Percentiles rank a stretch among this genome's conserved stretches.
Conservation (phyloP, 2,797 vertebrate genomes). For the Melanotaenia boesemani region DNA sequence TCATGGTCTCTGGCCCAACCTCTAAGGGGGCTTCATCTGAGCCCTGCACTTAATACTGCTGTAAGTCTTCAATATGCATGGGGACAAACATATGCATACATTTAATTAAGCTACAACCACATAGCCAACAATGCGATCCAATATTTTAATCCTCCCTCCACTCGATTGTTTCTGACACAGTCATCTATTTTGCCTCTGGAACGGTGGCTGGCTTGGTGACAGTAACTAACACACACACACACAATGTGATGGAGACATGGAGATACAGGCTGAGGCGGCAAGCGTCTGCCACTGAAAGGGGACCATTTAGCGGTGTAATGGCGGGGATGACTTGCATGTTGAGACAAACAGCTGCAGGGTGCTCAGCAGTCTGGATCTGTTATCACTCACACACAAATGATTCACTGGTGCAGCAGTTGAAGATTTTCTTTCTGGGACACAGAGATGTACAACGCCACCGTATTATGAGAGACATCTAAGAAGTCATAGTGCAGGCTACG, state of each 20-base stretch:
- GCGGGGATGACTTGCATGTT: constrained; percentile 81
- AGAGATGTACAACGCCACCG: constrained; percentile 61
- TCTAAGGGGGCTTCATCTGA: constrained; percentile 62
- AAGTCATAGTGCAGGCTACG: constrained; percentile 48
- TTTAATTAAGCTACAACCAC: constrained; percentile 27
- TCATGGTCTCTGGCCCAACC: constrained; percentile 69
- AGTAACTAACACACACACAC: constrained; percentile 43
- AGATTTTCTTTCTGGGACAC: constrained; percentile 59
- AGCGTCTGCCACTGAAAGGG: constrained; percentile 78
- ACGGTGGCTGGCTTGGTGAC: constrained; percentile 57
- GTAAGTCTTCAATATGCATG: constrained; percentile 24
- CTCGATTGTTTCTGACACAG: constrained; percentile 48
- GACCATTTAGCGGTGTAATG: constrained; percentile 80
- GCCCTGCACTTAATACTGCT: constrained; percentile 38
- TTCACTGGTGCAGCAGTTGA: constrained; percentile 67
- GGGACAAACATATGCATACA: constrained; percentile 39
- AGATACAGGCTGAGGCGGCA: constrained; percentile 66
- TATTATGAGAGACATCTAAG: constrained; percentile 44
- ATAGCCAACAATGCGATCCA: constrained; percentile 40
- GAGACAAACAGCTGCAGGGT: constrained; percentile 83
- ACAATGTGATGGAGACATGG: constrained; percentile 66
- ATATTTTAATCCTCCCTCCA: constrained; percentile 29
- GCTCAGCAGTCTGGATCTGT: constrained; percentile 80
- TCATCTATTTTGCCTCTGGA: constrained; percentile 56
- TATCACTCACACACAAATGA: constrained; percentile 76